Evolutionary conservation across 2,797 vertebrate genomes (phyloP), one percentile per base, ranked within the genome.

Genomic region (Rhabdophis nuchalis): DNA sequence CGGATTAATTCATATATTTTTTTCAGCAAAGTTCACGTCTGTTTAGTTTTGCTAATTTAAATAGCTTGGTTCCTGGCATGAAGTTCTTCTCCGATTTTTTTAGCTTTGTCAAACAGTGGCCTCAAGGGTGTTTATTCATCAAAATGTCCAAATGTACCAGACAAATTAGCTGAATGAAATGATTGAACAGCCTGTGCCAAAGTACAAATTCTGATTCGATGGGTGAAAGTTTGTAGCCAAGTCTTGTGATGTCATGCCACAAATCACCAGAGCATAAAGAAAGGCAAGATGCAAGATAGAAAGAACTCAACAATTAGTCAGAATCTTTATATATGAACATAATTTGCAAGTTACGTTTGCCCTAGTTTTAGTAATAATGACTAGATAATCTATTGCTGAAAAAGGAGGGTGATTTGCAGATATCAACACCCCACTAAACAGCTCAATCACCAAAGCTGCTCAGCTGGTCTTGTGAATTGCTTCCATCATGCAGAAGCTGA

Each of bases 11-110:
- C 68, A 32, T 86, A 41, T 60, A 87, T 87, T 60, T n/a, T 92
- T 87, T 58, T 52, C 41, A 87, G 85, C 9, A 92, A 87, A 92
- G 52, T 90, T 87, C 85, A 90, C 20, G 5, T 77, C 85, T 92
- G 61, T 77, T 92, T 90, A 58, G 89, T 87, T 90, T 90, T 60
- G 29, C 85, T 92, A 90, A 72, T 90, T 92, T 92, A 90, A 92
- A 90, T 90, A 89, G 85, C 89, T 57, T 50, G 41, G 29, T 90
- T 92, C 61, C 85, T 87, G 16, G 50, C 68, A 87, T 87, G 20
- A 72, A 90, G 61, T 46, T 60, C 14, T 77, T 77, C 60, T 14
- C 88, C 86, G 58, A 46, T 89, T 53, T 61, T 32, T 86, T 56
- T 32, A 5, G 27, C 46, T 89, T 61, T 88, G 91, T 92, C 88